phyloP scores from a whole-genome alignment of 2,797 vertebrate species.

The Bradypus variegatus region DNA sequence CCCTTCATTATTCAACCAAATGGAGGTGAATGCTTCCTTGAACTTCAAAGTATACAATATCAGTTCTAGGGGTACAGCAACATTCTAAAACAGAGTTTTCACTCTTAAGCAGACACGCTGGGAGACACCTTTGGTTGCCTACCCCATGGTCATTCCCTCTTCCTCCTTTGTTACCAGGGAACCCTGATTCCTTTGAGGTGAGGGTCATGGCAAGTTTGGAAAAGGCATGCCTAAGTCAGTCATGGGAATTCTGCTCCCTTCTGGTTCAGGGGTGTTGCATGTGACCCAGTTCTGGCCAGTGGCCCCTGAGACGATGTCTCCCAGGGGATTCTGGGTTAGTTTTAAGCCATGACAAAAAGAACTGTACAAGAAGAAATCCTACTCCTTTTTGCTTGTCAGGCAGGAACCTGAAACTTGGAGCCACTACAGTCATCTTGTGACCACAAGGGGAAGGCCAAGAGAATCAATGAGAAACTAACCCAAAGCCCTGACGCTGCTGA shows the following conservation, averaged over 20 bases:
- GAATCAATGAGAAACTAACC: not conserved
- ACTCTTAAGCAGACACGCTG: not conserved
- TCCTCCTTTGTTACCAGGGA: not conserved
- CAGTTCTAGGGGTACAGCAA: not conserved
- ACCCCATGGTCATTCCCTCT: not conserved
- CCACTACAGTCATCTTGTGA: not conserved
- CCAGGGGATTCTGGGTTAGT: not conserved
- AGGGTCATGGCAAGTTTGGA: not conserved
- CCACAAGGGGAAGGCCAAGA: not conserved
- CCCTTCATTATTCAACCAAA: not conserved
- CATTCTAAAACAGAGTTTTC: not conserved
- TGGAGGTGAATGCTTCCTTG: too few relatives aligned
- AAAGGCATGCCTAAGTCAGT: not conserved
- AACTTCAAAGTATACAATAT: too few relatives aligned
- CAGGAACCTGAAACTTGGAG: slow-evolving; percentile 3
- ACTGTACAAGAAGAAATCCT: not conserved
- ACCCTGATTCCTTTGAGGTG: not conserved
- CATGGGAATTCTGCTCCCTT: not conserved
- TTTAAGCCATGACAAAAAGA: not conserved
- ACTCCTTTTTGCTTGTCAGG: not conserved
- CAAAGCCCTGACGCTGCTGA: not conserved
- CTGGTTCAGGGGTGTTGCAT: too few relatives aligned
- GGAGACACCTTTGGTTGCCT: not conserved
- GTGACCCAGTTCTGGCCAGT: not conserved
- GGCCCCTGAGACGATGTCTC: not conserved